Evolutionary conservation across 2,113 vertebrate genomes (phyloP).

Genomic region (Tyrannus savana): DNA sequence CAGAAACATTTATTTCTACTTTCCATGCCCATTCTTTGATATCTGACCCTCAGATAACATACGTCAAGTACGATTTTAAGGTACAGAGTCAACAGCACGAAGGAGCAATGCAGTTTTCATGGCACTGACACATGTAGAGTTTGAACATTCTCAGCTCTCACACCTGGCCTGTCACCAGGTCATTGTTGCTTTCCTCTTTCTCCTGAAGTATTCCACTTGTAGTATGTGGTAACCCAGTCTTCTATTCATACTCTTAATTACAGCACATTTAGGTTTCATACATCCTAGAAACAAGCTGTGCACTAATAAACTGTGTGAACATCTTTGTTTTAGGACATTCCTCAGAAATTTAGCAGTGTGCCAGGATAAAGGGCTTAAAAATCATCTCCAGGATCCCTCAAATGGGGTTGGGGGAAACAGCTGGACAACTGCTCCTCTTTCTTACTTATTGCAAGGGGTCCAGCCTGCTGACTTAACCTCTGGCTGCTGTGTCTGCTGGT

Average conservation of each 20-base stretch:
- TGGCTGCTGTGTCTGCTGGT: not conserved
- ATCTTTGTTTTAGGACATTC: not conserved
- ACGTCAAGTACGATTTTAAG: not conserved
- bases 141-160: not conserved
- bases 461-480: not conserved
- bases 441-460: fast-evolving
- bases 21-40: not conserved
- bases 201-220: not conserved
- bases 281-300: not conserved
- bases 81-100: not conserved
- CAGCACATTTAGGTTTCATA: not conserved
- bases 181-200: not conserved
- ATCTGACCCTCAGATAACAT: fast-evolving
- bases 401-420: not conserved
- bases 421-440: not conserved
- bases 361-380: not conserved
- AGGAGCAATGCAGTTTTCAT: not conserved
- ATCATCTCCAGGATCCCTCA: not conserved
- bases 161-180: not conserved
- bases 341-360: not conserved
- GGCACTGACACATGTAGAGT: not conserved
- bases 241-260: not conserved
- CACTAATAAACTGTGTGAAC: not conserved
- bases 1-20: not conserved
- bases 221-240: not conserved